Base-by-base conservation (phyloP, 1,140 invertebrate species). In the Drosophila jambulina region DNA sequence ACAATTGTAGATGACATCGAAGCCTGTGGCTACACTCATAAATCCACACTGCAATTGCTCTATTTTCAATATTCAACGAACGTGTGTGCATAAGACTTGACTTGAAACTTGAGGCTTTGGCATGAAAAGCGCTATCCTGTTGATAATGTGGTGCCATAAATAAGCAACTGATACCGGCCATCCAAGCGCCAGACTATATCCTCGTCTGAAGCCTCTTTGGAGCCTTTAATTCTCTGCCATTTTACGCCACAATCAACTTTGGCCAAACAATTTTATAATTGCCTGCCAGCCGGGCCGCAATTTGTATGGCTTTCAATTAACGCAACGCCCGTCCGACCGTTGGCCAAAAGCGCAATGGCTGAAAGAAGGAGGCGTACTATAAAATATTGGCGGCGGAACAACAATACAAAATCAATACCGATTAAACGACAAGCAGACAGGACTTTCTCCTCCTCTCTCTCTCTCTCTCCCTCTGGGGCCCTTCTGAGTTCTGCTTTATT, bases 221-320 rank as follows among this genome's bases (percentile, higher is more conserved):
- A 21, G 25, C 34, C 43, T 42, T 56, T 56, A 56, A 56, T 46
- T 40, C 49, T 27, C 70, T 49, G 59, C 79, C 61, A 84, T 87
- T 87, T 88, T 45, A 80, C 74, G 77, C 74, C 60, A 78, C 84
- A 85, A 90, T 90, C 84, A 81, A 85, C 85, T 56, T 59, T 43
- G 75, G 49, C 49, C 75, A 85, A 82, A 62, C 59, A 75, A 84
- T 84, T 88, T 88, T 90, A 84, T 84, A 88, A 88, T 88, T 88
- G 85, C 77, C 81, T 75, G 80, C 49, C 61, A 81, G 84, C 69
- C 72, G 72, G 27, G n/a, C 49, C 36, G 82, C 85, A 80, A 84
- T 88, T 88, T 88, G 84, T 88, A 88, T 88, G 84, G 84, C 85
- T 90, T 88, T 88, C 85, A 88, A 88, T 88, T 88, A 88, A 83